Evolutionary conservation across 2,888 invertebrate species (phyloP), one percentile per base, ranked within the genome.

Genomic region (Molorchus minor): DNA sequence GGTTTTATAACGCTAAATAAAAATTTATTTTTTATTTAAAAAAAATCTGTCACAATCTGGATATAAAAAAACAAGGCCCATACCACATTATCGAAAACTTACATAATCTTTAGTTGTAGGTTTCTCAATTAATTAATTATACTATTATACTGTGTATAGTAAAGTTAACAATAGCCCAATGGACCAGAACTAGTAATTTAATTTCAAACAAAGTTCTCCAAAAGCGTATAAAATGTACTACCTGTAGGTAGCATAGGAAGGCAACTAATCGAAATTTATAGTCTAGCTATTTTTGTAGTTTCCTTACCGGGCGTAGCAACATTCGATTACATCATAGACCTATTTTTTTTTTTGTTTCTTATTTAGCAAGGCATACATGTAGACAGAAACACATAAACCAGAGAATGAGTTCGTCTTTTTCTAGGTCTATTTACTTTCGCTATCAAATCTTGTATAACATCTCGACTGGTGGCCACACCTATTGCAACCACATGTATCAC

Each of bases 401-500:
- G 10, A 8, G 49, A 49, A 13, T 29, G 16, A 45, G 45, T 12
- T 7, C 45, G 21, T 45, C 36, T 58, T 49, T 63, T 60, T 56
- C 47, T 51, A 20, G 25, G 43, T 40, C 56, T 56, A 38, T 59
- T 55, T 58, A 62, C 67, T 69, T 69, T 67, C 67, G 65, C 64
- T 65, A 62, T 62, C 57, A 46, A 65, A 64, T 62, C 64, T 66
- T 64, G 66, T 68, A 61, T 63, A 65, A 67, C 68, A 63, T 63
- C 65, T 49, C 49, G 51, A 57, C n/a, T n/a, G n/a, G n/a, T n/a
- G n/a, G n/a, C 64, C 69, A 65, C 67, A 65, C 65, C 69, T 64
- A 56, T 46, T 13, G 30, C 53, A 53, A 57, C 40, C 41, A 56
- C 40, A 21, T 30, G 56, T 51, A 46, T 56, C 43, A 30, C 43